These are phyloP conservation scores for Erythrocebus patas DNA, from an alignment of 2,113 vertebrate species.

Conservation along the genomic window DNA sequence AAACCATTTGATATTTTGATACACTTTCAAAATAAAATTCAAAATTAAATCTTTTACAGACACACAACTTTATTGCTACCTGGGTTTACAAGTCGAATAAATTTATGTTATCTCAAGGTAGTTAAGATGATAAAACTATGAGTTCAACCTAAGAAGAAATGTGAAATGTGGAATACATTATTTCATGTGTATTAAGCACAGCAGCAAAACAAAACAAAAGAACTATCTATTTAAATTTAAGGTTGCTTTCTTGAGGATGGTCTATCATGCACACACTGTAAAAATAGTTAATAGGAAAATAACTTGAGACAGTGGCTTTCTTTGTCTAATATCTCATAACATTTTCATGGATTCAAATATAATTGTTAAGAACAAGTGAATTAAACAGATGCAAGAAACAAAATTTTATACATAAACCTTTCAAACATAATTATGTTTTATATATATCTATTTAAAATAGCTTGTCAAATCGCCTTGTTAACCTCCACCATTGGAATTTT, in stretches of 20 bases:
- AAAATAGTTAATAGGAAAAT: not conserved
- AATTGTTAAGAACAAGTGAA: not conserved
- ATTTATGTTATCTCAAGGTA: not conserved
- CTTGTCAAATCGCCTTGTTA: no score
- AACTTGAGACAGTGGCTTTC: not conserved
- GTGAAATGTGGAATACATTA: not conserved
- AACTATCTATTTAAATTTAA: not conserved
- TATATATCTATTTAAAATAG: not conserved
- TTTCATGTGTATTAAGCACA: not conserved
- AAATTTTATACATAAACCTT: not conserved
- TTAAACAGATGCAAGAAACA: not conserved
- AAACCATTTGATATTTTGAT: not conserved
- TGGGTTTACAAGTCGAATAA: not conserved
- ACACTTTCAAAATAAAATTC: not conserved
- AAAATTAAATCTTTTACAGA: not conserved
- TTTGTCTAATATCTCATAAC: not conserved
- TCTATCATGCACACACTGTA: not conserved
- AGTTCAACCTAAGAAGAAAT: not conserved
- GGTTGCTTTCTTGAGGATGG: not conserved
- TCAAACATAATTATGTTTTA: not conserved
- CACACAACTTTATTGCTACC: not conserved
- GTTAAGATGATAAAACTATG: not conserved
- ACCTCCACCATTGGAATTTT: no score
- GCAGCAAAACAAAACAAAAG: not conserved
- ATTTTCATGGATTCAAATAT: not conserved